Conservation (phyloP, 2,888 invertebrate species). For the Pollenia griseotomentosa region DNA sequence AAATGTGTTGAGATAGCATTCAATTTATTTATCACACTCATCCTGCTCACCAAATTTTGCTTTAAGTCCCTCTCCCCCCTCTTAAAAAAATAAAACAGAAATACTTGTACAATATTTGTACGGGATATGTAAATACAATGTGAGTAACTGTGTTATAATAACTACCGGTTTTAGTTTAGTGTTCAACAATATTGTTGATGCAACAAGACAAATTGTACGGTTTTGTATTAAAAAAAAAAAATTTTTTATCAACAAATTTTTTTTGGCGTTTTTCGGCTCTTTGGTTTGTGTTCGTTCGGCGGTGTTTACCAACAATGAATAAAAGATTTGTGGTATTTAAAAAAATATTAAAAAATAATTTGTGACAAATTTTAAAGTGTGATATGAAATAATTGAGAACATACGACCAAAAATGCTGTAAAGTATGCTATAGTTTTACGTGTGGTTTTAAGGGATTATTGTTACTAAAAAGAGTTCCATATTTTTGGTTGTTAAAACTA, state of each 20-base stretch:
- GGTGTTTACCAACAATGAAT: slow-evolving; percentile 48
- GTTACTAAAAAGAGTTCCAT: neutral
- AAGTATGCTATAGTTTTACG: slow-evolving; percentile 2
- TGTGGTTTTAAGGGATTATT: neutral
- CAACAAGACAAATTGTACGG: slow-evolving; percentile 69
- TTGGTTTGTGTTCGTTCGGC: neutral
- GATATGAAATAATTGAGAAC: slow-evolving; percentile 27
- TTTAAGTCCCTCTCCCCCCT: neutral
- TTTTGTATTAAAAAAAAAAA: slow-evolving; percentile 25
- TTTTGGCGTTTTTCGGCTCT: neutral
- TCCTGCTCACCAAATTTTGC: neutral
- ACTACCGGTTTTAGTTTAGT: slow-evolving; percentile 72
- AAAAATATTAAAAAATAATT: slow-evolving; percentile 68
- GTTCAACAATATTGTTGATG: slow-evolving; percentile 62
- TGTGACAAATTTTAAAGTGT: slow-evolving; percentile 56
- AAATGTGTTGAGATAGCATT: slow-evolving; percentile 73
- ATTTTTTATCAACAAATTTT: slow-evolving; percentile 51
- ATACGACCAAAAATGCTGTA: slow-evolving; percentile 24
- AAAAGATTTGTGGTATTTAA: slow-evolving; percentile 70
- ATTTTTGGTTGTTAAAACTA: neutral
- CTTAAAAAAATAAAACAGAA: neutral
- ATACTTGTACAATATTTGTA: slow-evolving; percentile 31
- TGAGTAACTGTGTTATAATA: slow-evolving; percentile 65
- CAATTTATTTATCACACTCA: slow-evolving; percentile 70
- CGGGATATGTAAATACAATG: slow-evolving; percentile 44